phyloP scores from a whole-genome alignment of 2,113 vertebrate genomes.

The Tachysurus fulvidraco region DNA sequence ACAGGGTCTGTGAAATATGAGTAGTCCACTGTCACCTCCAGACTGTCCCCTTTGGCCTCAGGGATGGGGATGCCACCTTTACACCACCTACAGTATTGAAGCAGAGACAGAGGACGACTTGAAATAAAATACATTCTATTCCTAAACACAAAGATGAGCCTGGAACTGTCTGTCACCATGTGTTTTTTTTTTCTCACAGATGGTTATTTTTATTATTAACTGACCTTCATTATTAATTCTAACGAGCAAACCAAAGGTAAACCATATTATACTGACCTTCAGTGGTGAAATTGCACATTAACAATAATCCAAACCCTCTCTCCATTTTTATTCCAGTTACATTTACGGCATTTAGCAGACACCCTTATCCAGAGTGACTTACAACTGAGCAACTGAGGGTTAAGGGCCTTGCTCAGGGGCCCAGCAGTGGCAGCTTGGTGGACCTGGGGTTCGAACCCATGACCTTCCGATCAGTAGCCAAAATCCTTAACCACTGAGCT shows the following conservation, averaged over 20 bases:
- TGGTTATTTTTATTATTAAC: background rate
- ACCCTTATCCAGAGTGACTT: too few species aligned
- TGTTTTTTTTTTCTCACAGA: background rate
- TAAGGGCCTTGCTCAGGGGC: too few species aligned
- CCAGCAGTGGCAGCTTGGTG: too few species aligned
- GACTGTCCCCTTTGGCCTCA: slow-evolving; percentile 81
- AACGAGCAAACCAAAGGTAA: background rate
- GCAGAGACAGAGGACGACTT: background rate
- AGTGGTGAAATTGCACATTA: background rate
- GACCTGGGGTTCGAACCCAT: too few species aligned
- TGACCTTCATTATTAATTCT: background rate
- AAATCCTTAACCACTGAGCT: too few species aligned
- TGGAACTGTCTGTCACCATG: background rate
- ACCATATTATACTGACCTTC: background rate
- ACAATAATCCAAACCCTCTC: slow-evolving; percentile 38
- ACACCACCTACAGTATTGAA: slow-evolving; percentile 82
- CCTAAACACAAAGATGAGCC: background rate
- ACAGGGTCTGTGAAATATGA: slow-evolving; percentile 88
- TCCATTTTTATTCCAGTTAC: slow-evolving; percentile 7
- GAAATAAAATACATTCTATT: background rate
- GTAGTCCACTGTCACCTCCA: slow-evolving; percentile 83
- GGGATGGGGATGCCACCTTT: slow-evolving; percentile 84
- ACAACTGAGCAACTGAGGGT: too few species aligned
- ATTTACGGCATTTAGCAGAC: too few species aligned
- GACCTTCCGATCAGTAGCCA: too few species aligned